Percentiles rank a stretch among this genome's conserved stretches.
Conservation (phyloP, 2,888 invertebrate species). For the Heliothis peltigera region DNA sequence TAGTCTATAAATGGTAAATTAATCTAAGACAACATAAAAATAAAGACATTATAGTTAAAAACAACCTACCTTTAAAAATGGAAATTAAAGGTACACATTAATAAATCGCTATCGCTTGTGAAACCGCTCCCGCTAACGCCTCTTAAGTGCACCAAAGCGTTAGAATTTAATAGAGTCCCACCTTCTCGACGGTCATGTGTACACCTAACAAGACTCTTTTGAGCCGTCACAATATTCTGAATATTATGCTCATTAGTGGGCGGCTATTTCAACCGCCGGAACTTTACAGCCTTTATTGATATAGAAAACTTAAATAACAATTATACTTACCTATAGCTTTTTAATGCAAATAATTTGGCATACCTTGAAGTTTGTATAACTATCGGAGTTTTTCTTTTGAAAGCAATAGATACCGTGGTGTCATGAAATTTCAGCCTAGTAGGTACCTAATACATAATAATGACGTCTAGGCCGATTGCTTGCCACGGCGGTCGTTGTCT, state of each 20-base stretch:
- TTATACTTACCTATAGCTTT: constrained; percentile 14
- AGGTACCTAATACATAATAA: too few relatives aligned
- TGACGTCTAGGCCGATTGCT: too few relatives aligned
- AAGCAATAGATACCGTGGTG: not conserved
- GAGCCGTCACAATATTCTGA: constrained; percentile 83
- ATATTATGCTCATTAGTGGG: constrained; percentile 88
- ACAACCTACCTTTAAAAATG: too few relatives aligned
- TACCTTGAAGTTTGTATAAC: too few relatives aligned
- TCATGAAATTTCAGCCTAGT: not conserved
- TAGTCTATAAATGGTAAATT: too few relatives aligned
- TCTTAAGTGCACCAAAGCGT: constrained; percentile 71
- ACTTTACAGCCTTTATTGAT: constrained; percentile 16
- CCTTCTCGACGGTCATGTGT: constrained; percentile 81
- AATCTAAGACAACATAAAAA: too few relatives aligned
- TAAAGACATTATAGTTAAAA: too few relatives aligned
- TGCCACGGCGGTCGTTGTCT: too few relatives aligned
- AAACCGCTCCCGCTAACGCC: constrained; percentile 55
- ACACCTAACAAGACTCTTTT: constrained; percentile 86
- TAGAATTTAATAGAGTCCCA: constrained; percentile 87
- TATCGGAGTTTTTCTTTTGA: too few relatives aligned
- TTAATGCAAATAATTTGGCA: not conserved
- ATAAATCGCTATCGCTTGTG: not conserved
- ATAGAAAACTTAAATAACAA: constrained; percentile 24
- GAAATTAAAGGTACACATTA: too few relatives aligned
- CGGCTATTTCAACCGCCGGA: constrained; percentile 71